Evolutionary conservation across 2,797 vertebrate genomes (phyloP).

Genomic region (Brotula barbata): DNA sequence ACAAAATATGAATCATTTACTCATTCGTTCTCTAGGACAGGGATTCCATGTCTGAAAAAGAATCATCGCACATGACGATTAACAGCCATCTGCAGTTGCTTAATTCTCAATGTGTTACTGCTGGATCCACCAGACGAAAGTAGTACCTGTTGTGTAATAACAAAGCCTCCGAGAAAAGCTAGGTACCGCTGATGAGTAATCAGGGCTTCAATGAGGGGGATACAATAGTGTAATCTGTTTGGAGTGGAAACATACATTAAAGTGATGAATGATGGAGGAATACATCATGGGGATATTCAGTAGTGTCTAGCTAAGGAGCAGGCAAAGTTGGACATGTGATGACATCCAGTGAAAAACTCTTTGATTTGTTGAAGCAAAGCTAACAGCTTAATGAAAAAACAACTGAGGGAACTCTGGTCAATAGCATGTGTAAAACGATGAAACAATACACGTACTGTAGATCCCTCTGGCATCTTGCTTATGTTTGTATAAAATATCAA

Average conservation of each 20-base stretch:
- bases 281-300: constrained; percentile 23
- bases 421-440: neutral
- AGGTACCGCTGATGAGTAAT: constrained; percentile 38
- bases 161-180: constrained; percentile 37
- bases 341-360: constrained; percentile 26
- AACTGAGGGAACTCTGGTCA: constrained; percentile 6
- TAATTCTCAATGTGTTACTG: constrained; percentile 41
- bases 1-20: constrained; percentile 15
- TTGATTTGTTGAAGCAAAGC: constrained; percentile 23
- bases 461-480: neutral
- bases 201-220: constrained; percentile 7
- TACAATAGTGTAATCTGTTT: constrained; percentile 30
- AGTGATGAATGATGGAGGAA: constrained; percentile 21
- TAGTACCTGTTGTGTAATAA: constrained; percentile 51
- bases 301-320: constrained; percentile 21
- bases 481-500: constrained; percentile 2
- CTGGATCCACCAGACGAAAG: constrained; percentile 32
- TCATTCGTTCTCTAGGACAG: constrained; percentile 21
- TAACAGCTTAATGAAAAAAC: constrained; percentile 8
- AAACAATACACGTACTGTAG: too few relatives aligned
- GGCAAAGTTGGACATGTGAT: constrained; percentile 25
- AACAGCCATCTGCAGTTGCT: constrained; percentile 43
- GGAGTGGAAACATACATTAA: constrained; percentile 13
- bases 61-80: constrained; percentile 43
- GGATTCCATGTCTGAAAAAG: constrained; percentile 42